phyloP scores from a whole-genome alignment of 2,113 vertebrate species.

The Rattus norvegicus region GRCr8 NC_086022.1:111964001-111964500 shows the following conservation, averaged over 20 bases:
- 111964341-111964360: not conserved
- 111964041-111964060: not conserved
- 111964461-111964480: not conserved
- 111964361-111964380: not conserved
- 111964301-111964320: not conserved
- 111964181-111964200: constrained; percentile 18
- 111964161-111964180: not conserved
- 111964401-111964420: not conserved
- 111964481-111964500: constrained; percentile 21
- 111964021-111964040: not conserved
- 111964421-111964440: not conserved
- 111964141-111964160: not conserved
- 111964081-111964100: not conserved
- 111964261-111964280: not conserved
- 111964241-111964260: not conserved
- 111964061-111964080: not conserved
- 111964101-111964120: not conserved
- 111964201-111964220: not conserved
- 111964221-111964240: not conserved
- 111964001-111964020: not conserved
- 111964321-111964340: not conserved
- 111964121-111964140: not conserved
- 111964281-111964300: not conserved
- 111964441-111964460: not conserved
- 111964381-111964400: not conserved